These are phyloP conservation scores for Meteorus colon DNA, from an alignment of 2,888 invertebrate genomes.

Conservation along the genomic window DNA sequence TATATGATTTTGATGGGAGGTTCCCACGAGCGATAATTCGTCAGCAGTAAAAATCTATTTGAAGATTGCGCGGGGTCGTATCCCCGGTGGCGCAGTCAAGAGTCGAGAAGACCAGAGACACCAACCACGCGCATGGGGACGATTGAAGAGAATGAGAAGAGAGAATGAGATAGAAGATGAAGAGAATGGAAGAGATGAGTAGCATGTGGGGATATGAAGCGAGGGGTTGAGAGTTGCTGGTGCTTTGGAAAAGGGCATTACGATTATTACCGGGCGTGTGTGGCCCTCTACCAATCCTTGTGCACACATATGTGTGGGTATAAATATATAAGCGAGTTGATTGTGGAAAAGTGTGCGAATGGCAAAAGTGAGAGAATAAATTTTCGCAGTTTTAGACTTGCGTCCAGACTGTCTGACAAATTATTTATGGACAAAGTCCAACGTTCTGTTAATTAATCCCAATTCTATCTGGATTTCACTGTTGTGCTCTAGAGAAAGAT, in stretches of 20 bases:
- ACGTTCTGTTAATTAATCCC: slow-evolving; percentile 57
- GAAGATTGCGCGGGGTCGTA: slow-evolving; percentile 54
- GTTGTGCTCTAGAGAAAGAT: neutral
- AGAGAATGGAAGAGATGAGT: slow-evolving; percentile 29
- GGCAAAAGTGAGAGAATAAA: slow-evolving; percentile 54
- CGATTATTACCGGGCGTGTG: slow-evolving; percentile 69
- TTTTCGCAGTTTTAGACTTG: slow-evolving; percentile 65
- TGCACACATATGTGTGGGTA: slow-evolving; percentile 34
- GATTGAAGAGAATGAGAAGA: slow-evolving; percentile 35
- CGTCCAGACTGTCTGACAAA: slow-evolving; percentile 68
- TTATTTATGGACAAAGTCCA: slow-evolving; percentile 64
- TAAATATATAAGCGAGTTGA: neutral
- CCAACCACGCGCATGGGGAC: slow-evolving; percentile 13
- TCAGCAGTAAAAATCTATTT: slow-evolving; percentile 64
- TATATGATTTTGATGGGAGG: slow-evolving; percentile 17
- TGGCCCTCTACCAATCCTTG: slow-evolving; percentile 14
- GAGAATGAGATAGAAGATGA: slow-evolving; percentile 47
- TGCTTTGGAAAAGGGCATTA: slow-evolving; percentile 70
- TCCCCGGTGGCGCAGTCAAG: slow-evolving; percentile 41
- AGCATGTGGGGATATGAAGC: slow-evolving; percentile 53
- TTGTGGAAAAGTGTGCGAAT: slow-evolving; percentile 51
- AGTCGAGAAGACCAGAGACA: slow-evolving; percentile 41
- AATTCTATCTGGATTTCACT: slow-evolving; percentile 4
- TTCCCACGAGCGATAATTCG: slow-evolving; percentile 61
- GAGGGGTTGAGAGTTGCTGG: slow-evolving; percentile 39